Base-by-base conservation (phyloP, 2,797 vertebrate species). In the Myotis planiceps region DNA sequence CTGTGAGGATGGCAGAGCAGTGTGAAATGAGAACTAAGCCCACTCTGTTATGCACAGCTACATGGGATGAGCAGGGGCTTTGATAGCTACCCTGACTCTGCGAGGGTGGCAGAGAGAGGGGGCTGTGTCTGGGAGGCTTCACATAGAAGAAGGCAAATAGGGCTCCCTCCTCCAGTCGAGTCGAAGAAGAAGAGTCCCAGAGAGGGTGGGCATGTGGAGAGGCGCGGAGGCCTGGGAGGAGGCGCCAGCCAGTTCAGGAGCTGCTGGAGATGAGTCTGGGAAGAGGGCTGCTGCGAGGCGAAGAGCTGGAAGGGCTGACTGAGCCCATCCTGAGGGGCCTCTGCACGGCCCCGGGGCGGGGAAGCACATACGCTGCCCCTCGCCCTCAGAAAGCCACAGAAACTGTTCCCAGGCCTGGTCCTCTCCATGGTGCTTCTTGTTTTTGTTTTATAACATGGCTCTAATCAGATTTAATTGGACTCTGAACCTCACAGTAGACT, bases 401-500 rank as follows among this genome's bases (percentile, higher is more conserved):
- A 55, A 55, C 71, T 45, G 27, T 85, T 53, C 25, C 78, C 86
- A 85, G 74, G 34, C 72, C 74, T 82, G 16, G 14, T 49, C 29
- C 32, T 78, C 23, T 25, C 42, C 66, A 4, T 5, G 55, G 34
- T 75, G 18, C 75, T 37, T 51, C 65, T 42, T 89, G 58, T 66
- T 82, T 88, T 94, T 86, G 66, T 72, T 89, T 92, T 91, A 84
- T 55, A 90, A 63, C 55, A 29, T 37, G 37, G 66, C 55, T 92
- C 2, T 90, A 84, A 89, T 89, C 65, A 14, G 65, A 66, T 83
- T 81, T 94, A 88, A 90, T 79, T 94, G 92, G 68, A 72, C 81
- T 95, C 51, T 79, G 76, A 75, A 53, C 71, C 39, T 90, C 19
- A 92, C 55, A 78, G 79, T 80, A 80, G 78, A 74, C 29, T 34